Evolutionary conservation across 2,888 invertebrate genomes (phyloP).

Genomic region (Sinopyrophorus schimmeli): DNA sequence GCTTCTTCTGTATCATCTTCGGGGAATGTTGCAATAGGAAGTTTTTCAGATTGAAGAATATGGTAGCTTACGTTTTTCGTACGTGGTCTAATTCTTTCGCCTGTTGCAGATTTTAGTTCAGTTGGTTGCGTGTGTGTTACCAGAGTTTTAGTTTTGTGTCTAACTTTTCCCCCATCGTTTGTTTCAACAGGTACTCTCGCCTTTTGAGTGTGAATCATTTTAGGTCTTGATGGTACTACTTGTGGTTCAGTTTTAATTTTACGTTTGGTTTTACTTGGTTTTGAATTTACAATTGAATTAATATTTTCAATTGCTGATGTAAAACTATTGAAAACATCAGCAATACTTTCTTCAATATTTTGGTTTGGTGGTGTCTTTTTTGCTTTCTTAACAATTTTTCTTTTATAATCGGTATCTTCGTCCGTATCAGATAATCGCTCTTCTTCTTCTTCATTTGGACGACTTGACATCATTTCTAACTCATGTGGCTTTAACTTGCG

Average conservation of each 20-base stretch:
- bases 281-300: constrained; percentile 53
- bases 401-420: constrained; percentile 44
- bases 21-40: constrained; percentile 60
- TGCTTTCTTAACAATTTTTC: constrained; percentile 46
- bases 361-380: constrained; percentile 50
- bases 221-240: constrained; percentile 62
- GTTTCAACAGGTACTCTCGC: constrained; percentile 60
- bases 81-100: constrained; percentile 61
- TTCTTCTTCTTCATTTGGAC: constrained; percentile 49
- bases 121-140: constrained; percentile 59
- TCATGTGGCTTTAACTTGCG: constrained; percentile 74
- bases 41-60: constrained; percentile 58
- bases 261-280: constrained; percentile 41
- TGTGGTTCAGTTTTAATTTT: constrained; percentile 46
- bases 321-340: constrained; percentile 56
- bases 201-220: constrained; percentile 79
- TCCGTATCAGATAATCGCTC: constrained; percentile 46
- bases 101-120: constrained; percentile 53
- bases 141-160: constrained; percentile 63
- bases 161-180: constrained; percentile 57
- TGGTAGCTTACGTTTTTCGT: constrained; percentile 70
- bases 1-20: constrained; percentile 47
- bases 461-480: constrained; percentile 54
- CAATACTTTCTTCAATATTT: constrained; percentile 52
- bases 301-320: constrained; percentile 58